phyloP scores from a whole-genome alignment of 2,888 invertebrate species.

The Timandra comae region DNA sequence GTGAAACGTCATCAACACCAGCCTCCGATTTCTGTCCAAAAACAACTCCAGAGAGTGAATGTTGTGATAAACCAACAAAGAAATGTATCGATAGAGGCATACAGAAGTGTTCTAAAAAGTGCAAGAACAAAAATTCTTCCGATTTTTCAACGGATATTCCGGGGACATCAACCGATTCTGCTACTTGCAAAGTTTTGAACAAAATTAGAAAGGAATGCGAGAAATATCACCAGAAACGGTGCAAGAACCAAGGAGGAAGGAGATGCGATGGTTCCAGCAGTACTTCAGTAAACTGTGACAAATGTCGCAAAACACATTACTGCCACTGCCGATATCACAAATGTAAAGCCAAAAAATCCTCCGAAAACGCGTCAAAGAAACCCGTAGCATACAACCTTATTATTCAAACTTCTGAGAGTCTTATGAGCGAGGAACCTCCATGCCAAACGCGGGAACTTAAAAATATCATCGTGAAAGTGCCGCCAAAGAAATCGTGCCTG shows the following conservation, averaged over 20 bases:
- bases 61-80: slow-evolving; percentile 8
- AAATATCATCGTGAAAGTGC: slow-evolving; percentile 63
- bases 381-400: slow-evolving; percentile 66
- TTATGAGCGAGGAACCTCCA: slow-evolving; percentile 47
- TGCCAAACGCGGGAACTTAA: slow-evolving; percentile 38
- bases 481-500: slow-evolving; percentile 36
- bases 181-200: slow-evolving; percentile 54
- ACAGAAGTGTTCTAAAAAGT: slow-evolving; percentile 36
- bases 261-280: slow-evolving; percentile 55
- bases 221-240: slow-evolving; percentile 56
- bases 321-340: slow-evolving; percentile 49
- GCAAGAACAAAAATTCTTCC: slow-evolving; percentile 33
- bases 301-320: slow-evolving; percentile 48
- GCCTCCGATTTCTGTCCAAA: background rate
- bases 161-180: slow-evolving; percentile 54
- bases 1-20: slow-evolving; percentile 11
- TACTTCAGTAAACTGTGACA: slow-evolving; percentile 53
- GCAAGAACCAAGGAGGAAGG: slow-evolving; percentile 36
- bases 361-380: slow-evolving; percentile 50
- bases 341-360: slow-evolving; percentile 46
- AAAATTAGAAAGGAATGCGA: slow-evolving; percentile 66
- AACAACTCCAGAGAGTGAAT: background rate
- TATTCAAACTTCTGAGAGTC: slow-evolving; percentile 63
- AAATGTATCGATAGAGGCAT: slow-evolving; percentile 40
- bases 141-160: slow-evolving; percentile 52